These are phyloP conservation scores for Lymantria monacha DNA, from an alignment of 2,888 invertebrate species.

Conservation along the genomic window DNA sequence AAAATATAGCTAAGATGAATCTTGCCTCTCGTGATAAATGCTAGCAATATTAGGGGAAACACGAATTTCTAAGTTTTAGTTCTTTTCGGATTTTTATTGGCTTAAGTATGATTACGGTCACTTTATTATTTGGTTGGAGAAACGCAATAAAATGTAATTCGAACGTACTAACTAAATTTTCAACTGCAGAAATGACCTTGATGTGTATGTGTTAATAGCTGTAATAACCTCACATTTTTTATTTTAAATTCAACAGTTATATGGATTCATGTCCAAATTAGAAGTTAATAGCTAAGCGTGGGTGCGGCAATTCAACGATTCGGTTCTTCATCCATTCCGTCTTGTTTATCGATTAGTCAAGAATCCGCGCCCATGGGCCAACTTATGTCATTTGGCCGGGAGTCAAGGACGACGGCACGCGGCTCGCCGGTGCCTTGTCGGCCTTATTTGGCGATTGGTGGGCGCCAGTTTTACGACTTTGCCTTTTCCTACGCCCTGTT, in stretches of 20 bases:
- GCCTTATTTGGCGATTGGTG: conserved; percentile 81
- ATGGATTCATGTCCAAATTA: conserved; percentile 63
- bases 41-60: conserved; percentile 5
- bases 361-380: conserved; percentile 79
- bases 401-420: conserved; percentile 76
- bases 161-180: neutral
- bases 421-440: conserved; percentile 70
- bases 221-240: conserved; percentile 15
- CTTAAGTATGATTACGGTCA: conserved; percentile 1
- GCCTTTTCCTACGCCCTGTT: conserved; percentile 74
- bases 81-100: conserved; percentile 5
- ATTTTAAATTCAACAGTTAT: conserved; percentile 42
- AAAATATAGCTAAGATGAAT: conserved; percentile 23
- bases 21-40: conserved; percentile 12
- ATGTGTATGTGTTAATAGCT: conserved; percentile 9
- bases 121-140: neutral
- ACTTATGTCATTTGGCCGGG: conserved; percentile 81
- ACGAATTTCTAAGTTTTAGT: conserved; percentile 4
- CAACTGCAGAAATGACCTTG: conserved; percentile 23
- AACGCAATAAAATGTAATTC: neutral
- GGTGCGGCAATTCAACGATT: conserved; percentile 62
- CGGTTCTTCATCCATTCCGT: conserved; percentile 66
- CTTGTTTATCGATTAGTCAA: conserved; percentile 78
- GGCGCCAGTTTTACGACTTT: conserved; percentile 81
- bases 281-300: conserved; percentile 65